Evolutionary conservation across 1,140 invertebrate species (phyloP), one percentile per base, ranked within the genome.

Genomic region (Drosophila pandora): DNA sequence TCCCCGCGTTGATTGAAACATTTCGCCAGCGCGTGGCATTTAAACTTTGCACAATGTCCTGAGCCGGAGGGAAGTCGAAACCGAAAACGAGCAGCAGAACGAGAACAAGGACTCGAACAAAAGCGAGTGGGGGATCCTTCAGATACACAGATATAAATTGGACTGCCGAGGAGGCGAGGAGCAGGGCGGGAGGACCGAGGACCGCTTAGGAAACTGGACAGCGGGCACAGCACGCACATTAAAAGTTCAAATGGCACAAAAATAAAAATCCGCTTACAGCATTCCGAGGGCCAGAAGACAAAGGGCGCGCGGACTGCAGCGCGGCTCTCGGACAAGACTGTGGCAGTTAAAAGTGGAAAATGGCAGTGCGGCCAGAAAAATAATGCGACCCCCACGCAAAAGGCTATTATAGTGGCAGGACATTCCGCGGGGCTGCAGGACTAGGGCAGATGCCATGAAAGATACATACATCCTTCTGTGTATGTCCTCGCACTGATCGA

Each of bases 41-140:
- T 84, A 64, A 84, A 84, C 71, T 84, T 84, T 84, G 84, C 83
- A 76, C 80, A 84, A 76, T 79, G 75, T 61, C 56, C 55, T n/a
- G 23, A 54, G 77, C 77, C 22, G 25, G 17, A 53, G 48, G 59
- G 43, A 54, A 52, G 8, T 10, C 43, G 43, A 22, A 47, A 9
- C 17, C 43, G 43, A 47, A 43, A 43, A 17, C 41, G 43, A 10
- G 41, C 13, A 21, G n/a, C 17, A 43, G 32, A 34, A 37, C 34
- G 25, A 28, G 6, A 28, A 28, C 25, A 28, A 28, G 25, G 25
- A 28, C 25, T 28, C 34, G 34, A 37, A 37, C 34, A 10, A 10
- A n/a, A 13, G 4, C n/a, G 39, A 41, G 3, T 10, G 3, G 43
- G 43, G 43, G 43, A 22, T 47, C 43, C 43, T 47, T 34, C 41